These are phyloP conservation scores for Chlorodrepanis virens DNA, from an alignment of 2,113 vertebrate species.

Conservation along the genomic window DNA sequence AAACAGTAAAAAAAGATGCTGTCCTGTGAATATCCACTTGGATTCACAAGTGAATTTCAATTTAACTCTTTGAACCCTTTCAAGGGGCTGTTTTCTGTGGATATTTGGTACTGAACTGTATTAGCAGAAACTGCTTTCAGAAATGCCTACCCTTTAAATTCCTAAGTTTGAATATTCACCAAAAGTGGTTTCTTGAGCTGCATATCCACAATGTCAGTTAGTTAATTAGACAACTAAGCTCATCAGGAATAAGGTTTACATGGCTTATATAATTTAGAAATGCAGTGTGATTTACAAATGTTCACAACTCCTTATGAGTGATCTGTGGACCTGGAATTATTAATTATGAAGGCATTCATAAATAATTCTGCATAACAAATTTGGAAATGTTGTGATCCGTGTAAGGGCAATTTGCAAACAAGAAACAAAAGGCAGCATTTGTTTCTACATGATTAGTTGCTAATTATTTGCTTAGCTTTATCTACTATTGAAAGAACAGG, in stretches of 20 bases:
- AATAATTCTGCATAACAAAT: slow-evolving; percentile 29
- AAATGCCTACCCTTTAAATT: neutral
- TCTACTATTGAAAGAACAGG: neutral
- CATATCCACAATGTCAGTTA: neutral
- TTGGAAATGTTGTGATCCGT: neutral
- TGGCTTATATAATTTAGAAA: slow-evolving; percentile 22
- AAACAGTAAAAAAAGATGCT: neutral
- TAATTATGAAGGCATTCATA: slow-evolving; percentile 40
- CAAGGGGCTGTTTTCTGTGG: neutral
- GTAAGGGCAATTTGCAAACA: slow-evolving; percentile 39
- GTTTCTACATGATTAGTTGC: slow-evolving; percentile 3
- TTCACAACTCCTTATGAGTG: neutral
- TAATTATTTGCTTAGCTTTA: slow-evolving; percentile 24
- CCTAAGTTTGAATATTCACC: neutral
- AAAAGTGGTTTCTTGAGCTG: neutral
- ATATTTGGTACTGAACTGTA: neutral
- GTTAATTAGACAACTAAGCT: slow-evolving; percentile 31
- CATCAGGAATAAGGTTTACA: slow-evolving; percentile 4
- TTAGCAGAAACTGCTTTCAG: neutral
- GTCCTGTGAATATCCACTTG: neutral
- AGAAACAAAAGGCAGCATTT: slow-evolving; percentile 30
- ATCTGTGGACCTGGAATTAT: slow-evolving; percentile 34
- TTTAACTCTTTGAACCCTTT: slow-evolving; percentile 22
- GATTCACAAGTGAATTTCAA: neutral
- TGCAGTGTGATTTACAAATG: neutral